These are phyloP conservation scores for Trididemnum miniatum DNA, from an alignment of 23 tunicate genomes.

Conservation along the genomic window DNA sequence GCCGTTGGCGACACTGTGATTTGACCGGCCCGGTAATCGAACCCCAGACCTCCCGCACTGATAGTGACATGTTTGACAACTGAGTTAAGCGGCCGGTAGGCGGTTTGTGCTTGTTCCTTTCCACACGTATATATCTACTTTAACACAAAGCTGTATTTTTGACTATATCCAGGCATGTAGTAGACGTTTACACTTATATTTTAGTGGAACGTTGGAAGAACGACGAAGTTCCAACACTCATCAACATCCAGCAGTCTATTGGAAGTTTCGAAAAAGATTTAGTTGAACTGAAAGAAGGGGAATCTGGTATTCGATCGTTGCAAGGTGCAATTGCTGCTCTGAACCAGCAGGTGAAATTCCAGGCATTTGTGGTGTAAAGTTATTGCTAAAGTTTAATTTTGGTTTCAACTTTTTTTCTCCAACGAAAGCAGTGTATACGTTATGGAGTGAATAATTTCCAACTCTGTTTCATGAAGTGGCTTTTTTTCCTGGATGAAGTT, in stretches of 20 bases:
- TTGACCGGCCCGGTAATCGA: neutral
- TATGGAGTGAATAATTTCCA: too few species aligned
- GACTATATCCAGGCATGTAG: too few species aligned
- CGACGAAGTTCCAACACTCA: neutral
- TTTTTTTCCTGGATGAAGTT: too few species aligned
- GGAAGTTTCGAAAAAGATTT: neutral
- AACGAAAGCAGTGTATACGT: too few species aligned
- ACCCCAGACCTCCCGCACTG: neutral
- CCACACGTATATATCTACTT: too few species aligned
- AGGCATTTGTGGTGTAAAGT: too few species aligned
- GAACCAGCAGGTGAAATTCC: neutral
- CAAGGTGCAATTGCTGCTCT: neutral
- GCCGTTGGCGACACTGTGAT: neutral
- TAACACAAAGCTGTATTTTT: too few species aligned
- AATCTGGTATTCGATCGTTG: neutral
- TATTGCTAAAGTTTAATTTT: too few species aligned
- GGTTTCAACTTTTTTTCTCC: too few species aligned
- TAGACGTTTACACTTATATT: too few species aligned
- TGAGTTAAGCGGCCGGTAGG: neutral
- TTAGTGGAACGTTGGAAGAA: slow-evolving; percentile 5
- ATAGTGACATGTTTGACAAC: neutral
- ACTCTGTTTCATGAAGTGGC: too few species aligned
- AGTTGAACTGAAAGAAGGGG: neutral
- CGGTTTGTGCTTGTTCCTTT: too few species aligned
- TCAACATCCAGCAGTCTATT: neutral